Percentiles rank a stretch among this genome's conserved stretches.
Conservation (phyloP, 2,888 invertebrate genomes). For the Nomada goodeniana region DNA sequence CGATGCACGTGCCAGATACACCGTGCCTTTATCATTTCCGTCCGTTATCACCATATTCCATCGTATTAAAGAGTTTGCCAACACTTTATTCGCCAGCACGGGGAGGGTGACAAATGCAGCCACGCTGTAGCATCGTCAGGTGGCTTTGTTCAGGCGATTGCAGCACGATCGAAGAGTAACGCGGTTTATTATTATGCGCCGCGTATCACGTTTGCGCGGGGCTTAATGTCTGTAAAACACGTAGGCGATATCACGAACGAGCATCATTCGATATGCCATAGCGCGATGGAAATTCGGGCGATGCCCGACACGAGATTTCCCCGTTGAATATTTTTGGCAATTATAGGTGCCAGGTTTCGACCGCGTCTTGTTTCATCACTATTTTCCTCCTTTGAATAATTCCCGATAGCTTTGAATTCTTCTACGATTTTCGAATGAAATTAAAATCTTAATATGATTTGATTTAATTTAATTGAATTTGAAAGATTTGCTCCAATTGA, state of each 20-base stretch:
- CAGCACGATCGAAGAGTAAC: slow-evolving; percentile 61
- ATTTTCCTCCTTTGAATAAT: no score
- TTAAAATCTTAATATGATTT: no score
- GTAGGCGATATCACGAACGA: slow-evolving; percentile 61
- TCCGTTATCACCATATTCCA: slow-evolving; percentile 50
- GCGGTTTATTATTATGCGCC: slow-evolving; percentile 69
- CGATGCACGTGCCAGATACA: slow-evolving; percentile 38
- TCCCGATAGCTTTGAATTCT: background rate
- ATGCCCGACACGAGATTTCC: slow-evolving; percentile 16
- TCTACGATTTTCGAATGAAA: background rate
- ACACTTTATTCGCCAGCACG: slow-evolving; percentile 52
- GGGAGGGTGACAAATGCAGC: slow-evolving; percentile 63
- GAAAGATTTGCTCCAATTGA: no score
- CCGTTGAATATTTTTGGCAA: slow-evolving; percentile 14
- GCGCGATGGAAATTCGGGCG: slow-evolving; percentile 31
- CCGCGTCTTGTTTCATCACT: no score
- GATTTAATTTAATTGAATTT: no score
- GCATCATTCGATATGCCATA: slow-evolving; percentile 62
- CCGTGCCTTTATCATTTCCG: slow-evolving; percentile 33
- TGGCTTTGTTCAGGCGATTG: slow-evolving; percentile 63
- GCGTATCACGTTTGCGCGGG: slow-evolving; percentile 52
- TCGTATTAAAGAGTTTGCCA: slow-evolving; percentile 42
- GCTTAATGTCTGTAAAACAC: slow-evolving; percentile 69
- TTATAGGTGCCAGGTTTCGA: slow-evolving; percentile 9
- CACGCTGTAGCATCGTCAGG: slow-evolving; percentile 51